These are phyloP conservation scores for Nesidiocoris tenuis DNA, from an alignment of 2,888 invertebrate genomes.

Conservation along the genomic window DNA sequence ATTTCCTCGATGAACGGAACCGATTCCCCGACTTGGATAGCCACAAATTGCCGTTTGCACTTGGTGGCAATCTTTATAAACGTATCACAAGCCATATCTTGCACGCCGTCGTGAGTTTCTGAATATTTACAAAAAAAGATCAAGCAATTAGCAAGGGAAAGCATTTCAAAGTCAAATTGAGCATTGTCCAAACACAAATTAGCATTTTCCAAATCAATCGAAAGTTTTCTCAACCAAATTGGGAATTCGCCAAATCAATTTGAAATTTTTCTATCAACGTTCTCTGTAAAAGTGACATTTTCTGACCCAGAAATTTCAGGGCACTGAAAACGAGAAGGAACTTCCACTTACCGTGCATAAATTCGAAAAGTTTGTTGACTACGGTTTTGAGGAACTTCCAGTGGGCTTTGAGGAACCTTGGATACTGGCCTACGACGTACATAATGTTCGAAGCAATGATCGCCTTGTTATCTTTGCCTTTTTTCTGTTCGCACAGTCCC, in stretches of 20 bases:
- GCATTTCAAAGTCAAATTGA: no score
- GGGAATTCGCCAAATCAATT: no score
- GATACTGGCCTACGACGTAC: conserved; percentile 99
- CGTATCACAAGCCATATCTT: conserved; percentile 99
- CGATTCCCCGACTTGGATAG: conserved; percentile 90
- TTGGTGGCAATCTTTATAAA: conserved; percentile 99
- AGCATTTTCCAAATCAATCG: no score
- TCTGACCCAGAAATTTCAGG: no score
- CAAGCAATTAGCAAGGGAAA: no score
- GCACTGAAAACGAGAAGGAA: not conserved
- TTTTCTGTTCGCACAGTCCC: conserved; percentile 96
- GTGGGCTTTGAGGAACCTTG: conserved; percentile 95
- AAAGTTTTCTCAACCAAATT: no score
- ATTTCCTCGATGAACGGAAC: conserved; percentile 99
- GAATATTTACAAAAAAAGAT: no score
- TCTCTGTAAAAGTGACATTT: no score
- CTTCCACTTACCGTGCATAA: conserved; percentile 79
- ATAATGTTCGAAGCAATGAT: conserved; percentile 99
- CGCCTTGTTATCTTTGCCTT: conserved; percentile 99
- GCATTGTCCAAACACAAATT: no score
- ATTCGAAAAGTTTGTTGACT: conserved; percentile 99
- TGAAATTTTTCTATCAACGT: no score
- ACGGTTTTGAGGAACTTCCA: conserved; percentile 99
- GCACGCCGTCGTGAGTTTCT: conserved; percentile 99
- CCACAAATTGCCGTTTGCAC: conserved; percentile 96